phyloP scores from a whole-genome alignment of 2,113 vertebrate species.

The Poecile atricapillus region DNA sequence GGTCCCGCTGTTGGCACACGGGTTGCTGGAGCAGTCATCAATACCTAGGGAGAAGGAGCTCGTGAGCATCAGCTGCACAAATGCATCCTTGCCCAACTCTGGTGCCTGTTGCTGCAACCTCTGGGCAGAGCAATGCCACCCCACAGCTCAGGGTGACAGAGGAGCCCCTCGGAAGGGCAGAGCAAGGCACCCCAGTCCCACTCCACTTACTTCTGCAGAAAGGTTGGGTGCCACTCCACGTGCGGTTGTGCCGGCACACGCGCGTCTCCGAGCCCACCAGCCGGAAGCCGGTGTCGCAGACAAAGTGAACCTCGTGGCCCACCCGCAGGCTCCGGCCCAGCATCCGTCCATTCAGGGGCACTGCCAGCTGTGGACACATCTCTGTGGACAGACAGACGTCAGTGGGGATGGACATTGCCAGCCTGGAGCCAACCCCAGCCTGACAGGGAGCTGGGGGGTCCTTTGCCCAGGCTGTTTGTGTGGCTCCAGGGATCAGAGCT shows the following conservation, averaged over 20 bases:
- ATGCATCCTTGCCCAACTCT: rapidly evolving
- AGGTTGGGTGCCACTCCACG: conserved; percentile 79
- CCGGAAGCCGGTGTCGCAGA: conserved; percentile 76
- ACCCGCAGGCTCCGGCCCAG: conserved; percentile 69
- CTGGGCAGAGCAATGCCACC: not conserved
- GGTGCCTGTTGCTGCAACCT: not conserved
- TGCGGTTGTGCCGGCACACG: conserved; percentile 74
- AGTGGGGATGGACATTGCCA: not conserved
- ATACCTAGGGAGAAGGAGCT: conserved; percentile 67
- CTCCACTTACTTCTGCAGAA: conserved; percentile 75
- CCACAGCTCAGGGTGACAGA: rapidly evolving
- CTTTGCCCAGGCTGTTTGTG: not conserved
- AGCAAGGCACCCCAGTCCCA: rapidly evolving
- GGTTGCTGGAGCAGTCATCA: conserved; percentile 79
- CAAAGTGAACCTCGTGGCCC: conserved; percentile 82
- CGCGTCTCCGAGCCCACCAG: conserved; percentile 80
- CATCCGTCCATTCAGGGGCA: conserved; percentile 74
- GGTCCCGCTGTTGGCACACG: conserved; percentile 80
- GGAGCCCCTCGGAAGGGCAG: rapidly evolving
- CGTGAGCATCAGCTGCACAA: not conserved
- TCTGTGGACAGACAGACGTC: conserved; percentile 31
- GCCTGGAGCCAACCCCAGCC: not conserved
- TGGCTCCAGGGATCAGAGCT: rapidly evolving
- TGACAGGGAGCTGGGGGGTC: not conserved
- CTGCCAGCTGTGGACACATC: conserved; percentile 70